Evolutionary conservation across 2,888 invertebrate species (phyloP).

Genomic region (Nymphalis c-album): DNA sequence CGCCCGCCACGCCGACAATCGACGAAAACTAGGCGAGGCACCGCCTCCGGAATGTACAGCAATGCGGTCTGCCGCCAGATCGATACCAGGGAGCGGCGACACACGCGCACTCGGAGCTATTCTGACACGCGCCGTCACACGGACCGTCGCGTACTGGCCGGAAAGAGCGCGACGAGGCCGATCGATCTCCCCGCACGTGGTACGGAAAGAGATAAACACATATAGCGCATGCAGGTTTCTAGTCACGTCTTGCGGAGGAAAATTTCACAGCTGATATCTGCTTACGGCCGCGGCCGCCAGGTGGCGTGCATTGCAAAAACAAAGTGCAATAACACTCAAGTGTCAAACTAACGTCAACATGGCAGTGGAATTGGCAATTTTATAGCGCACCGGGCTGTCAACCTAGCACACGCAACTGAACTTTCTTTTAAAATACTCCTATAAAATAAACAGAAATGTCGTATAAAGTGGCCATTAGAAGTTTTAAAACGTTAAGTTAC

Average conservation of each 20-base stretch:
- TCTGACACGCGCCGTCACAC: conserved; percentile 56
- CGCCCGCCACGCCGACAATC: conserved; percentile 66
- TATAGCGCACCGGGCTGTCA: conserved; percentile 13
- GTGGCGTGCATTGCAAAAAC: conserved; percentile 55
- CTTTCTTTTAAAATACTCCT: conserved; percentile 2
- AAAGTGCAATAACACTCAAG: conserved; percentile 49
- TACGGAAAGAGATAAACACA: conserved; percentile 74
- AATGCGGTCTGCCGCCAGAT: conserved; percentile 78
- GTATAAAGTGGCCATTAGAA: conserved; percentile 61
- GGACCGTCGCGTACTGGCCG: conserved; percentile 53
- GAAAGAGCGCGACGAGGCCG: conserved; percentile 66
- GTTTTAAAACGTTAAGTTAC: conserved; percentile 65
- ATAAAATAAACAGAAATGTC: conserved; percentile 54
- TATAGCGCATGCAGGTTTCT: conserved; percentile 63
- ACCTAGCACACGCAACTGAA: neutral
- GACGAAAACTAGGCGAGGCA: conserved; percentile 80
- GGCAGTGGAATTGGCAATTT: conserved; percentile 1
- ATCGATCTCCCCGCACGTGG: conserved; percentile 64
- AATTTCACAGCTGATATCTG: conserved; percentile 74
- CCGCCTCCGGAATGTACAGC: conserved; percentile 82
- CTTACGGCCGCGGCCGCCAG: conserved; percentile 51
- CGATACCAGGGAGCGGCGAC: conserved; percentile 68
- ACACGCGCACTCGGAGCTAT: conserved; percentile 67
- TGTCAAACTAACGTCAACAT: conserved; percentile 34
- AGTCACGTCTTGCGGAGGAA: conserved; percentile 68